Percentiles rank a stretch among this genome's conserved stretches.
These are phyloP conservation scores for Biston betularia DNA, from an alignment of 2,888 invertebrate genomes.

Conservation along the genomic window DNA sequence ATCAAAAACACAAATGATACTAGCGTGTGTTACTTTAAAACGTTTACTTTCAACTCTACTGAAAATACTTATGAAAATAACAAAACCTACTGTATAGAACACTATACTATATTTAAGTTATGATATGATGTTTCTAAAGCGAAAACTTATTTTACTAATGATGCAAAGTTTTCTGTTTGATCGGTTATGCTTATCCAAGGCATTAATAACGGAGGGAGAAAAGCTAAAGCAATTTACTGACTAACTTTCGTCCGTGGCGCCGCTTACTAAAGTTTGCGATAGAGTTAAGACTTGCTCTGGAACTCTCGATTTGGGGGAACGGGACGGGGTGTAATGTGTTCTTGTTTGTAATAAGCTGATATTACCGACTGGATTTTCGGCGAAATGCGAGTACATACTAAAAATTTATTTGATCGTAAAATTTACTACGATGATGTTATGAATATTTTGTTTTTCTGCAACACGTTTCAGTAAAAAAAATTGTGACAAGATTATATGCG, in stretches of 20 bases:
- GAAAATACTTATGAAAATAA: not conserved
- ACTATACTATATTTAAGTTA: slow-evolving; percentile 24
- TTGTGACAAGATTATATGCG: no score
- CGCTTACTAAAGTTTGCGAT: slow-evolving; percentile 45
- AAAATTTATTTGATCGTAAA: slow-evolving; percentile 10
- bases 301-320: slow-evolving; percentile 37
- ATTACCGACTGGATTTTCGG: slow-evolving; percentile 8
- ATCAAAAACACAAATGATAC: not conserved
- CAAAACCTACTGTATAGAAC: slow-evolving; percentile 28
- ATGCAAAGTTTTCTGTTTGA: slow-evolving; percentile 61
- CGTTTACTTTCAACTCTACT: no score
- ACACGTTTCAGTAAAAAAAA: not conserved
- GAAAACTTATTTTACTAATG: slow-evolving; percentile 62
- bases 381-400: slow-evolving; percentile 2
- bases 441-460: not conserved
- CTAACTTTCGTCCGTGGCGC: slow-evolving; percentile 47
- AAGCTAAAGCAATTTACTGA: slow-evolving; percentile 52
- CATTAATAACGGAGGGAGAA: slow-evolving; percentile 49
- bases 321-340: slow-evolving; percentile 33
- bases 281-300: slow-evolving; percentile 46
- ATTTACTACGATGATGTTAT: slow-evolving; percentile 6
- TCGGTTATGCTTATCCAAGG: slow-evolving; percentile 60
- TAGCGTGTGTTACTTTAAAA: not conserved
- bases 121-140: slow-evolving; percentile 49
- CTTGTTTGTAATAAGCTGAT: slow-evolving; percentile 34